Conservation (phyloP, 2,797 vertebrate genomes). For the Neomorphus geoffroyi region DNA sequence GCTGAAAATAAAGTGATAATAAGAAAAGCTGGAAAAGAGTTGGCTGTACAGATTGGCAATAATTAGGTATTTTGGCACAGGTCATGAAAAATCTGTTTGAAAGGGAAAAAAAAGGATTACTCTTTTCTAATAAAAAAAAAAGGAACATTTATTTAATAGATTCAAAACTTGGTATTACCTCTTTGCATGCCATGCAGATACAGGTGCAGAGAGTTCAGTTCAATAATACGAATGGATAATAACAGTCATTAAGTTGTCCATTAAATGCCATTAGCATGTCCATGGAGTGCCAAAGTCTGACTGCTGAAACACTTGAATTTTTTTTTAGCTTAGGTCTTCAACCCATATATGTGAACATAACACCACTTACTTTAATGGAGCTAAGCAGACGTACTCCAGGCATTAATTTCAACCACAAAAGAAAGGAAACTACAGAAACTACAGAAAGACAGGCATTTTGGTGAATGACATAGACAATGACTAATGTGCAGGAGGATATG, state of each 20-base stretch:
- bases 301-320: neutral
- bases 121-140: neutral
- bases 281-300: neutral
- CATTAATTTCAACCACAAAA: neutral
- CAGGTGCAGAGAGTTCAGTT: neutral
- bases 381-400: neutral
- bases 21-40: neutral
- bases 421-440: neutral
- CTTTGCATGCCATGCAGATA: neutral
- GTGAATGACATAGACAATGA: neutral
- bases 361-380: neutral
- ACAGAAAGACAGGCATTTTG: neutral
- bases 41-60: conserved; percentile 3
- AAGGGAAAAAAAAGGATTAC: neutral
- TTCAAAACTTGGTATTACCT: neutral
- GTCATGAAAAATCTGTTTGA: neutral
- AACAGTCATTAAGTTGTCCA: conserved; percentile 27
- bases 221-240: conserved; percentile 29
- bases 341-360: neutral
- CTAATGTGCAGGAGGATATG: neutral
- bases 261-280: conserved; percentile 32
- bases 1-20: conserved; percentile 31
- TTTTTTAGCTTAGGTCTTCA: neutral
- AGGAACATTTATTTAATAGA: neutral
- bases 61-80: conserved; percentile 17